Evolutionary conservation across 2,113 vertebrate species (phyloP), one percentile per base, ranked within the genome.

Genomic region (Ardeotis arabs): DNA sequence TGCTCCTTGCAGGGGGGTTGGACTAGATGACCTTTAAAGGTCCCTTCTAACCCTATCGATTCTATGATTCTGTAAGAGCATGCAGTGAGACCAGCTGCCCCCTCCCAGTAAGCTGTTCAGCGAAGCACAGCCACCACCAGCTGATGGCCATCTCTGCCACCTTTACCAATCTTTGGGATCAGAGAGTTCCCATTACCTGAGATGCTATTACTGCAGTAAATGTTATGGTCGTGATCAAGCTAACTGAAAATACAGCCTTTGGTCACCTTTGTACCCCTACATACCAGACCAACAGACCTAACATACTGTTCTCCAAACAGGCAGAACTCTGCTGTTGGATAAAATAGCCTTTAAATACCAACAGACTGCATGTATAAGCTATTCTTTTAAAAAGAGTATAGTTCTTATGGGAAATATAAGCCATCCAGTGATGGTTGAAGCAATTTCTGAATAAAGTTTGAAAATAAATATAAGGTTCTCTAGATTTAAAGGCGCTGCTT

Each of bases 41-140:
- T 44, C 14, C 41, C 41, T 44, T 44, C 41, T 6, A 44, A 44
- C 41, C 41, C 41, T 44, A 44, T 15, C 6, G 14, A 44, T 44
- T 44, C 41, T 44, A 16, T 44, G 41, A 44, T 44, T 44, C 41
- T 44, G 41, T 44, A 44, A 44, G 41, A 52, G 33, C 7, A 25
- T 1, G 1, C 33, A 58, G 20, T 1, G 3, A 67, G 37, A 68
- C 14, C 5, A 1, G 31, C 27, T 80, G 53, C 18, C 14, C 37
- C 6, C 41, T 39, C 4, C 6, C 1, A 20, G 37, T 24, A 67
- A 24, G 74, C 50, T 76, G 44, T 39, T 63, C 19, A 27, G 19
- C 1, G 2, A 35, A 63, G 50, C 56, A 28, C 22, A 12, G 37
- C 12, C 60, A 90, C 59, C 37, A 10, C 35, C 13, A 31, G 50